Evolutionary conservation across 2,888 invertebrate genomes (phyloP), one percentile per base, ranked within the genome.

Genomic region (Leptogaster cylindrica): DNA sequence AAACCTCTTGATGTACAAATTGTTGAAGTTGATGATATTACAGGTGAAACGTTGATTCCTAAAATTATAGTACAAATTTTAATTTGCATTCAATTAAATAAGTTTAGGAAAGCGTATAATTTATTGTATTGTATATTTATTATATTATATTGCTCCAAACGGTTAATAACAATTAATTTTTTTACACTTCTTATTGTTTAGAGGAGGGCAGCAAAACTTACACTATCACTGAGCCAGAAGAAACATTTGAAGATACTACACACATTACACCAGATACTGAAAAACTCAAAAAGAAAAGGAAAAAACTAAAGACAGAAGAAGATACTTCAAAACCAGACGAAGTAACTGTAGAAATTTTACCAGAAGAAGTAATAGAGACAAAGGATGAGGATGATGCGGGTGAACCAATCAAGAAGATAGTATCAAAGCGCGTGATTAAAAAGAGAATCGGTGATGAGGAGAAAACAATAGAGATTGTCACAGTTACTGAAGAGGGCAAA

Each of bases 141-240:
- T 51, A n/a, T n/a, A n/a, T n/a, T 51, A 28, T 14, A 5, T 28
- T 51, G 8, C n/a, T 14, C 12, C 16, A 28, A 58, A 55, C 18
- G 12, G 14, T 25, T 58, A 58, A 39, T 39, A 36, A 63, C 18
- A 46, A 28, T 31, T 16, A 64, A 7, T 20, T 50, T 50, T 25
- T 31, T 36, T 55, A 50, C 72, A 77, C 74, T 73, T 71, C 76
- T 72, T 74, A 72, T 75, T 70, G 76, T 73, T 75, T 76, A 77
- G 77, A 77, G 75, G 74, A 75, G 74, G 76, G 76, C 77, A 77
- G 74, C 78, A 78, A 77, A 77, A 75, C 76, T 69, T 77, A 77
- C 79, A 80, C 80, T 72, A 80, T 80, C 74, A 79, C 75, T 74
- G 79, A 80, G 77, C 80, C 79, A 71, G 80, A 80, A 76, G 79